A percentile compares a stretch with the other conserved stretches of the same genome.
Evolutionary conservation across 2,888 invertebrate genomes (phyloP).

Genomic region (Piscicola geometra): DNA sequence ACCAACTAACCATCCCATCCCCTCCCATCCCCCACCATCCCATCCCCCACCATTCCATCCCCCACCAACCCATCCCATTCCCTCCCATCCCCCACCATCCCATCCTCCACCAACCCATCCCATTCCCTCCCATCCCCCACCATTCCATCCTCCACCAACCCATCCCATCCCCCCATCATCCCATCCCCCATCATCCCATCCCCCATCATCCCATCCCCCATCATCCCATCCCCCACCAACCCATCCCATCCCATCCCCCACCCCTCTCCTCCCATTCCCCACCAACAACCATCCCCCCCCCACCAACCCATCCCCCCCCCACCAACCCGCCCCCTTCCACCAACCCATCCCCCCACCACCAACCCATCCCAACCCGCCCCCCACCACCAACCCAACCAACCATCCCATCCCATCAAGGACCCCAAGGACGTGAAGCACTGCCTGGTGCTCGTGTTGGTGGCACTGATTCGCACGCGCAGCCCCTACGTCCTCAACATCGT

Average conservation of each 20-base stretch:
- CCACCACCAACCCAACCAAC: not conserved
- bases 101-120: too few species aligned
- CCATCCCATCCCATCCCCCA: not conserved
- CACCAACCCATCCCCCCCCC: not conserved
- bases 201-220: not conserved
- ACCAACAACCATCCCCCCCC: not conserved
- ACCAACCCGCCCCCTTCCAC: not conserved
- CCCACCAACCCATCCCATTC: too few species aligned
- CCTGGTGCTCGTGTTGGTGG: not conserved
- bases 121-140: not conserved
- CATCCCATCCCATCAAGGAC: not conserved
- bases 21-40: not conserved
- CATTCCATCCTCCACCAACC: not conserved
- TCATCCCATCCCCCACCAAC: not conserved
- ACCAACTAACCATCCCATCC: too few species aligned
- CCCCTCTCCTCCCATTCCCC: not conserved
- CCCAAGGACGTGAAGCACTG: constrained; percentile 25
- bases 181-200: not conserved
- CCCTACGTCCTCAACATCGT: constrained; percentile 8
- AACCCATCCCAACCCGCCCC: not conserved
- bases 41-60: not conserved
- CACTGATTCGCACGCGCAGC: not conserved
- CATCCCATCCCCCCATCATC: not conserved
- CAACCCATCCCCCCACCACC: not conserved
- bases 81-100: too few species aligned